phyloP scores from a whole-genome alignment of 2,888 invertebrate species.

The Tricholauxania praeusta region DNA sequence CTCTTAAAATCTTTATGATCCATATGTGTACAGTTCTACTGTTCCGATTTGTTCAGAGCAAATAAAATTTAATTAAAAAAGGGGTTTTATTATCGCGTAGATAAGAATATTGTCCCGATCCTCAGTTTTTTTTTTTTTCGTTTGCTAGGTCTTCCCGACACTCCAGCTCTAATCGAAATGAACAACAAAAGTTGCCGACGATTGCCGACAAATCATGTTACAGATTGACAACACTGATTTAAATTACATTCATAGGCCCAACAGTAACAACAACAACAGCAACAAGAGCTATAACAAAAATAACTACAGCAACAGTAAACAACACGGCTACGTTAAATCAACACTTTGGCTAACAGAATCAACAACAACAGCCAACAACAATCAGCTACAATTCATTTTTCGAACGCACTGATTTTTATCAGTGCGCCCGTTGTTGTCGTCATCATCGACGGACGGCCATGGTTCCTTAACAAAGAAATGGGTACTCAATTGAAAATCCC shows the following conservation, averaged over 20 bases:
- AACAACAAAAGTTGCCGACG: conserved; percentile 16
- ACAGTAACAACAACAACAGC: conserved; percentile 47
- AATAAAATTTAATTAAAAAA: conserved; percentile 60
- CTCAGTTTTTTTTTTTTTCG: neutral
- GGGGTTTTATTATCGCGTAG: conserved; percentile 25
- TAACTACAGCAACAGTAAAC: conserved; percentile 22
- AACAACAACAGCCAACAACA: conserved; percentile 7
- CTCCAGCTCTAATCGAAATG: conserved; percentile 14
- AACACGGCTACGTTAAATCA: conserved; percentile 9
- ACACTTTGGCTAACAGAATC: conserved; percentile 16
- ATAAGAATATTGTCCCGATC: conserved; percentile 1
- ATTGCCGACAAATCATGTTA: conserved; percentile 50
- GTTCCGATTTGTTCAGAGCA: conserved; percentile 9
- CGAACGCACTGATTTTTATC: conserved; percentile 14
- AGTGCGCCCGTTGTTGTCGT: neutral
- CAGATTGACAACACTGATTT: conserved; percentile 65
- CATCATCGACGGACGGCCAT: conserved; percentile 10
- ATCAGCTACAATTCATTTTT: conserved; percentile 19
- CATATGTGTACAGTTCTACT: too few species aligned
- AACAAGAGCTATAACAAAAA: conserved; percentile 37
- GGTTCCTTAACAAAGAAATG: too few species aligned
- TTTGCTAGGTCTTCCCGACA: neutral
- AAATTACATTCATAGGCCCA: conserved; percentile 59
- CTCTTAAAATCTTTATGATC: too few species aligned
- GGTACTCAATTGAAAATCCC: too few species aligned